Conservation (phyloP, 2,113 vertebrate genomes). For the Baryphthengus martii region DNA sequence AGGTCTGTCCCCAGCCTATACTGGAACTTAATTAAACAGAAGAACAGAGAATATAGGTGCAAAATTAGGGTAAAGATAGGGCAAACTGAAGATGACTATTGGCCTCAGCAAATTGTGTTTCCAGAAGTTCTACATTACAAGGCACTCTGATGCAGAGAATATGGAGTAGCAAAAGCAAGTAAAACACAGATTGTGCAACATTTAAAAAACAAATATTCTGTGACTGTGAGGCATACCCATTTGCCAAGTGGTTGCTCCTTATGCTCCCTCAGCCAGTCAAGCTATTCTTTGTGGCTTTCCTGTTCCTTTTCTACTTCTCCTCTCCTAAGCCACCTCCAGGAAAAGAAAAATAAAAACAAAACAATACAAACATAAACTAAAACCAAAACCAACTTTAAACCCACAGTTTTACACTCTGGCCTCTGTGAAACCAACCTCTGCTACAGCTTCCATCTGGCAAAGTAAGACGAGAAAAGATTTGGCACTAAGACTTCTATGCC, state of each 20-base stretch:
- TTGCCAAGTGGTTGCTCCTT: background rate
- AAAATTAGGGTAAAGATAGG: background rate
- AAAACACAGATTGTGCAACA: background rate
- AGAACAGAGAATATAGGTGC: background rate
- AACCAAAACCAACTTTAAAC: background rate
- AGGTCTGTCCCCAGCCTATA: too few relatives aligned
- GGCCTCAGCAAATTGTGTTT: background rate
- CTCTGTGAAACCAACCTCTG: background rate
- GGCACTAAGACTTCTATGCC: background rate
- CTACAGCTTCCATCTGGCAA: background rate
- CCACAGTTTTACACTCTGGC: background rate
- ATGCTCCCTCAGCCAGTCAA: rapidly evolving
- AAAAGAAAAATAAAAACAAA: background rate
- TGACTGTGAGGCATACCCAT: background rate
- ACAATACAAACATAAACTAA: background rate
- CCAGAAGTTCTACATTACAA: background rate
- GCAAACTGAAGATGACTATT: background rate
- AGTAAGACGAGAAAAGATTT: background rate
- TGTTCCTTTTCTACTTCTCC: background rate
- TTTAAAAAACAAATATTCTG: background rate
- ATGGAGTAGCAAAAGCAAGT: background rate
- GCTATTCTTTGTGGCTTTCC: background rate
- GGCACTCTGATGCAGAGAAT: background rate
- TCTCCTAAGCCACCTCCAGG: background rate
- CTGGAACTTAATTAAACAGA: background rate